A percentile compares a stretch with the other conserved stretches of the same genome.
phyloP scores from a whole-genome alignment of 2,797 vertebrate species.

The Brachyalestes nurse region DNA sequence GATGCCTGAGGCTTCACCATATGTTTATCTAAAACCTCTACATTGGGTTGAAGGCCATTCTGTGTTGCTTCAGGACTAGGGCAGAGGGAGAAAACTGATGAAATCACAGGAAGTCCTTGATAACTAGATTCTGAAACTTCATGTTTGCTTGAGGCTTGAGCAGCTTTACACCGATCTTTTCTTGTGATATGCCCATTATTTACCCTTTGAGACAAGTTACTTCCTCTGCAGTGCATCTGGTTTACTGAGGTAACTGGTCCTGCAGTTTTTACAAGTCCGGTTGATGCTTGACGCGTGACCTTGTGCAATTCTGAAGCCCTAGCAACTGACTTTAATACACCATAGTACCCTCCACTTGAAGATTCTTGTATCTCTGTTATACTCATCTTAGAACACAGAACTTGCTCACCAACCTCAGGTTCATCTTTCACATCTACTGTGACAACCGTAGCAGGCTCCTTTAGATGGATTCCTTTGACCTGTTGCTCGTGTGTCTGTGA shows the following conservation, averaged over 20 bases:
- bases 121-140: conserved; percentile 46
- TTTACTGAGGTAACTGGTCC: conserved; percentile 37
- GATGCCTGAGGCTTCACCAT: conserved; percentile 13
- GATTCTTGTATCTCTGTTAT: conserved; percentile 27
- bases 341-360: conserved; percentile 35
- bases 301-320: conserved; percentile 47
- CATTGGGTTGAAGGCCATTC: conserved; percentile 33
- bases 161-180: conserved; percentile 48
- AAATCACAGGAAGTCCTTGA: conserved; percentile 88
- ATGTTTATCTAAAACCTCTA: conserved; percentile 45
- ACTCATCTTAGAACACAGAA: conserved; percentile 44
- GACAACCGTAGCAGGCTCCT: conserved; percentile 46
- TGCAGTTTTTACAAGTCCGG: neutral
- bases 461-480: conserved; percentile 46
- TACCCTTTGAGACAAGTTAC: conserved; percentile 21
- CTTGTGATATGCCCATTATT: conserved; percentile 19
- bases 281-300: conserved; percentile 32
- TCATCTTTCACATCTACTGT: conserved; percentile 64
- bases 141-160: conserved; percentile 26
- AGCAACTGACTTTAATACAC: conserved; percentile 23
- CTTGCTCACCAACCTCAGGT: conserved; percentile 28
- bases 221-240: conserved; percentile 25
- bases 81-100: conserved; percentile 92
- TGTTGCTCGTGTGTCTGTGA: conserved; percentile 53
- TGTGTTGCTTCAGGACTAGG: conserved; percentile 60